Conservation (phyloP, 2,797 vertebrate genomes). For the Phoeniculus purpureus region DNA sequence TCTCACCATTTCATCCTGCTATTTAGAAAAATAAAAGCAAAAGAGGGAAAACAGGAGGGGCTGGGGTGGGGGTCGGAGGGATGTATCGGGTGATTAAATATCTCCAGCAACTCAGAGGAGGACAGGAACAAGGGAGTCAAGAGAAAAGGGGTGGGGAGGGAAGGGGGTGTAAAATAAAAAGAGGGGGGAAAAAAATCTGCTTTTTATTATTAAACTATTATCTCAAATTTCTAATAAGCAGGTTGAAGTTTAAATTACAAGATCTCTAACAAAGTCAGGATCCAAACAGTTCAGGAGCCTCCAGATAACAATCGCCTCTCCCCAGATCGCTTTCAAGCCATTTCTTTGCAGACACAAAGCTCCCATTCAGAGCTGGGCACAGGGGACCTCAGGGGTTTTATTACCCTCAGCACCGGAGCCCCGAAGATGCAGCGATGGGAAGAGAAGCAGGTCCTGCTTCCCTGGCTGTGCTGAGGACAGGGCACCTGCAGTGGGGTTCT, state of each 20-base stretch:
- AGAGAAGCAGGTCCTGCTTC: slow-evolving; percentile 24
- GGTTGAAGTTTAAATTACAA: slow-evolving; percentile 84
- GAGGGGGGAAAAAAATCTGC: background rate
- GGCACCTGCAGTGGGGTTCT: background rate
- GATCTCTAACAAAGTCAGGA: slow-evolving; percentile 77
- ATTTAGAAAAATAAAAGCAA: slow-evolving; percentile 59
- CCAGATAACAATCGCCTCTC: slow-evolving; percentile 85
- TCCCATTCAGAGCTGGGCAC: slow-evolving; percentile 79
- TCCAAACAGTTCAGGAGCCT: slow-evolving; percentile 76
- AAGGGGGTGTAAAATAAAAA: background rate
- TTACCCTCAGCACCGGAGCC: slow-evolving; percentile 78
- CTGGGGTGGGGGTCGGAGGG: background rate
- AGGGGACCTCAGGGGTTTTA: slow-evolving; percentile 71
- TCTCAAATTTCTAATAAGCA: slow-evolving; percentile 83
- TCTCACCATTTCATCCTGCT: slow-evolving; percentile 64
- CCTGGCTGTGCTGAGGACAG: background rate
- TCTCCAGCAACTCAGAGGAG: background rate
- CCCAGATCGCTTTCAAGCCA: slow-evolving; percentile 84
- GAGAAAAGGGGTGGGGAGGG: background rate
- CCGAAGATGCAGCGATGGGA: background rate
- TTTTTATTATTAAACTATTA: slow-evolving; percentile 73
- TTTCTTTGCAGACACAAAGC: slow-evolving; percentile 85
- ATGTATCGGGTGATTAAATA: slow-evolving; percentile 42
- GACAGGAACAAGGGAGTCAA: slow-evolving; percentile 28
- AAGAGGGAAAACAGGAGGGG: background rate